Evolutionary conservation across 2,113 vertebrate species (phyloP), one percentile per base, ranked within the genome.

Genomic region (Pseudonaja textilis): DNA sequence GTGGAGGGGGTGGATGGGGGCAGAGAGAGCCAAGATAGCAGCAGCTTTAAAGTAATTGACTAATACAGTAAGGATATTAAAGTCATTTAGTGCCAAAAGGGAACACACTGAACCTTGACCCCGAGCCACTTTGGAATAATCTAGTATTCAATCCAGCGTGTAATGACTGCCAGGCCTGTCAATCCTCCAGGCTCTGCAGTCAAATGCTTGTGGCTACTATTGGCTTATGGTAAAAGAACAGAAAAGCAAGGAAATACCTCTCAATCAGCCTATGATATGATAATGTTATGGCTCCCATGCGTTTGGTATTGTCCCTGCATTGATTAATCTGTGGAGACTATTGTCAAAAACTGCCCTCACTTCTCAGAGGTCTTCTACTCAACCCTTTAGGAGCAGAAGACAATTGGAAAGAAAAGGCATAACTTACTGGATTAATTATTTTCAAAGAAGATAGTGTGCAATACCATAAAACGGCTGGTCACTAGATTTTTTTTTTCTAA

Each of bases 101-200:
- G 98, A 99, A 99, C 98, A 99, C 98, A 98, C 98, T 99, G 98
- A 98, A 98, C 98, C 98, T 98, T 99, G 99, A 99, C 99, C 99
- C 98, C 98, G 97, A 99, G 98, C 98, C 99, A 99, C 99, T 99
- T 99, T 99, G 98, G 98, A 99, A 98, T 99, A 99, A 99, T 99
- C 99, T 99, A 99, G 98, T 98, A 99, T 99, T 99, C 99, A 99
- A 99, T 99, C 98, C 99, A 99, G 99, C 99, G 98, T 99, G 99
- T 99, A 99, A 99, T 99, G 99, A 99, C 99, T 99, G 99, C 98
- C 97, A 97, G 98, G 98, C 98, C 98, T 99, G 99, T 99, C 99
- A 99, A 99, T 99, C 99, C 99, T 99, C 97, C 97, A 89, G 98
- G 98, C 98, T 99, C 98, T 98, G 98, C 97, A 98, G 98, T 98